phyloP scores from a whole-genome alignment of 2,113 vertebrate species.

The Myotis davidii region DNA sequence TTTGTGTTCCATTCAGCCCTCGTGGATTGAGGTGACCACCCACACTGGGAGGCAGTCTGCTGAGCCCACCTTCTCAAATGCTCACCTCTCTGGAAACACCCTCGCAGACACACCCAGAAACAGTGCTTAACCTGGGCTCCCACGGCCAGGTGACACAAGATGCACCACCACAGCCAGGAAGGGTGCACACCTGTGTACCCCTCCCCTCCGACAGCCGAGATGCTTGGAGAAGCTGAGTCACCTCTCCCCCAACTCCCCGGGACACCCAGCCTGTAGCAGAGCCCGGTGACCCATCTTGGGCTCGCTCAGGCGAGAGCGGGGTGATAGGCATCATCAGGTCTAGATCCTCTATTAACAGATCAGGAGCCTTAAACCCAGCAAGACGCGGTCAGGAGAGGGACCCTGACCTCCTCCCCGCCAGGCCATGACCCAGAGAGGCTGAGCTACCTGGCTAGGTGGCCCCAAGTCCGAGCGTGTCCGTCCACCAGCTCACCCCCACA shows the following conservation, averaged over 20 bases:
- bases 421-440: background rate
- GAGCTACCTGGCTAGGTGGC: background rate
- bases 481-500: background rate
- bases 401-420: accelerated
- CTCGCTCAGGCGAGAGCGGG: background rate
- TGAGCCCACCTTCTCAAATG: background rate
- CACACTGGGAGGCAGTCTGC: background rate
- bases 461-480: background rate
- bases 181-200: accelerated
- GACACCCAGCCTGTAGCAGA: background rate
- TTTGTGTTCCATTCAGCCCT: background rate
- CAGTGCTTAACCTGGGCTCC: background rate
- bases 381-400: background rate
- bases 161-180: background rate
- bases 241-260: background rate
- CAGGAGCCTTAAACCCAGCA: background rate
- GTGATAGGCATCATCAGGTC: background rate
- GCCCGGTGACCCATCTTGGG: background rate
- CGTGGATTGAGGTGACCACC: background rate
- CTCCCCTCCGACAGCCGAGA: background rate
- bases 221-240: background rate
- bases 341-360: too few relatives aligned
- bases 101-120: too few relatives aligned
- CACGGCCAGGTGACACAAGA: background rate
- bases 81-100: background rate